phyloP scores from a whole-genome alignment of 2,888 invertebrate genomes.

The Xanthorhoe spadicearia region DNA sequence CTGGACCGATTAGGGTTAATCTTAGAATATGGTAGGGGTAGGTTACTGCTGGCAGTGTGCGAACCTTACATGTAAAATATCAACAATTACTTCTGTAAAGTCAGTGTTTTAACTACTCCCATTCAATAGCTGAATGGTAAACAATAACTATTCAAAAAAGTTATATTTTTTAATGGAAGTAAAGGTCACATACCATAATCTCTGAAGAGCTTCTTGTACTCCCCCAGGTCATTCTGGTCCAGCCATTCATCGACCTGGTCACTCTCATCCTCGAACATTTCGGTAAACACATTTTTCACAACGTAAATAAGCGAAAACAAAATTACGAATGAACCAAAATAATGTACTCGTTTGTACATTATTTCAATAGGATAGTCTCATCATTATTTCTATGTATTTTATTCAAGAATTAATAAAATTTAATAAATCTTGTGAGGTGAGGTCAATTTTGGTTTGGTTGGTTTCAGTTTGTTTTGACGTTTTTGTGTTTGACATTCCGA shows the following conservation, averaged over 20 bases:
- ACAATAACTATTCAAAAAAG: not conserved
- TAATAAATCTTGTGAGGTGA: conserved; percentile 43
- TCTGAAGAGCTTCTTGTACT: conserved; percentile 88
- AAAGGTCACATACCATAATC: conserved; percentile 87
- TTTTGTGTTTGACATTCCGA: conserved; percentile 17
- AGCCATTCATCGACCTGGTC: conserved; percentile 90
- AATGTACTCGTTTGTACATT: conserved; percentile 71
- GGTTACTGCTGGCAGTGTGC: no score
- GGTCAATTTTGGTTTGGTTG: conserved; percentile 29
- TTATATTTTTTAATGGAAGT: not conserved
- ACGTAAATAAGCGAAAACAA: conserved; percentile 70
- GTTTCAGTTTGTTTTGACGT: conserved; percentile 38
- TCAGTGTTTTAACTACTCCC: not conserved
- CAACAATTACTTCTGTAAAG: not conserved
- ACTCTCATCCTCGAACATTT: conserved; percentile 81
- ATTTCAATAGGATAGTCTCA: conserved; percentile 51
- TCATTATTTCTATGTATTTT: conserved; percentile 57
- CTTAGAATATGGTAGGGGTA: no score
- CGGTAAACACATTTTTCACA: conserved; percentile 66
- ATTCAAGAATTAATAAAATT: conserved; percentile 41
- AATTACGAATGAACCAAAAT: conserved; percentile 65
- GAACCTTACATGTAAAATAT: no score
- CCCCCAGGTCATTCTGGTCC: conserved; percentile 88
- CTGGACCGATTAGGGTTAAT: no score
- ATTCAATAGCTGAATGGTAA: not conserved